Evolutionary conservation across 2,113 vertebrate species (phyloP), one percentile per base, ranked within the genome.

Genomic region (Scolopax mira): DNA sequence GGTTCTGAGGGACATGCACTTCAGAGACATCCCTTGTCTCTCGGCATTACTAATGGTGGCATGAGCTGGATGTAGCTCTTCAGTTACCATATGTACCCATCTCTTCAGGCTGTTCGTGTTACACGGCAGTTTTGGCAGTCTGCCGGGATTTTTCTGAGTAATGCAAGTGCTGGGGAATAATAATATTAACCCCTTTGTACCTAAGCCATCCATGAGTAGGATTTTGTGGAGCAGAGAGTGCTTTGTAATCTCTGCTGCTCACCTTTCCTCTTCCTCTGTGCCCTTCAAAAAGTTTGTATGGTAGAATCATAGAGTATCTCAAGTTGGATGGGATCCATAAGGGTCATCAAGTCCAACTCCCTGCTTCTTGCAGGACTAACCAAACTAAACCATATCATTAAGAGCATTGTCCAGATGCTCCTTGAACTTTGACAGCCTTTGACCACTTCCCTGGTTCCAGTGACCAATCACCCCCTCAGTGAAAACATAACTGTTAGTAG

Each of bases 21-120:
- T 42, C 4, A 1, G 35, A 72, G 16, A 35, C 24, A n/a, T 58
- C 64, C 72, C 37, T 70, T 58, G 80, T 54, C 79, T 24, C 55
- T 7, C 31, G 42, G 46, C 18, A 3, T 73, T 37, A 9, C 74
- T 70, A 22, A 5, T 18, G 61, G 39, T 21, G 44, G 74, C 88
- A 66, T 14, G 72, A 60, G 90, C 82, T 88, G 96, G 46, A 51
- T 78, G 72, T 6, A 92, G 83, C 79, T 93, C 72, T 70, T 86
- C 69, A 90, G 64, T 80, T 78, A 48, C 90, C 83, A 64, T 74
- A 64, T 78, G 77, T 44, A 48, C 33, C 65, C 61, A 9, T 90
- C 88, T 92, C 84, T 87, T 67, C 86, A 84, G 92, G 84, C 80
- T 90, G 88, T 78, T 92, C 86, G 28, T 89, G 77, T 78, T 89